Evolutionary conservation across 2,113 vertebrate genomes (phyloP), one percentile per base, ranked within the genome.

Genomic region (Perccottus glenii): DNA sequence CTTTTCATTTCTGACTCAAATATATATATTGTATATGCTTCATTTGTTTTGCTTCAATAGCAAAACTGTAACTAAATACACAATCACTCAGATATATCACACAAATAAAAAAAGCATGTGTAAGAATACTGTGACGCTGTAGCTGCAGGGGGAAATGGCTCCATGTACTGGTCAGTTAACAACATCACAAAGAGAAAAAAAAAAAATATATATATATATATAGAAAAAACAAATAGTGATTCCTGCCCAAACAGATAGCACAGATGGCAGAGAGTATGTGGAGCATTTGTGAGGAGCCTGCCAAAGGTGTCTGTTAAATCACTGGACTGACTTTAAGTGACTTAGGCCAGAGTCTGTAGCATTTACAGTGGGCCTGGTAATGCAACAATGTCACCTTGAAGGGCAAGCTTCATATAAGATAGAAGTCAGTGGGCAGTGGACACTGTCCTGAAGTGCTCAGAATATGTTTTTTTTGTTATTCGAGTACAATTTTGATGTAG

Each of bases 111-210:
- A 81, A 70, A 78, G 77, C 82, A 76, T 76, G 71, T 84, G 80
- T 52, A 82, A 81, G 75, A 88, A 89, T 66, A 88, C 84, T 78
- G 76, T 70, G 74, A 74, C 60, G 60, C 64, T 66, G 83, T 70
- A 75, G 64, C 53, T 82, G 81, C 64, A 55, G 79, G 78, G 19
- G 83, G 75, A 74, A 79, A 85, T 49, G 70, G 80, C 85, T 89
- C 82, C 66, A 32, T 84, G 65, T 65, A 80, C 84, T 84, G 81
- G 78, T 84, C 72, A 83, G 60, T 70, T 81, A 72, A 76, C 64
- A 80, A 83, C 73, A 81, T 84, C 76, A 70, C 52, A 46, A 70
- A 77, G 63, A 7, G 65, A 11, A 63, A 60, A 38, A 36, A 7
- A 32, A 60, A 19, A 36, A 43, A n/a, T n/a, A n/a, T n/a, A n/a